These are phyloP conservation scores for Aphidoletes aphidimyza DNA, from an alignment of 2,888 invertebrate species.

Conservation along the genomic window DNA sequence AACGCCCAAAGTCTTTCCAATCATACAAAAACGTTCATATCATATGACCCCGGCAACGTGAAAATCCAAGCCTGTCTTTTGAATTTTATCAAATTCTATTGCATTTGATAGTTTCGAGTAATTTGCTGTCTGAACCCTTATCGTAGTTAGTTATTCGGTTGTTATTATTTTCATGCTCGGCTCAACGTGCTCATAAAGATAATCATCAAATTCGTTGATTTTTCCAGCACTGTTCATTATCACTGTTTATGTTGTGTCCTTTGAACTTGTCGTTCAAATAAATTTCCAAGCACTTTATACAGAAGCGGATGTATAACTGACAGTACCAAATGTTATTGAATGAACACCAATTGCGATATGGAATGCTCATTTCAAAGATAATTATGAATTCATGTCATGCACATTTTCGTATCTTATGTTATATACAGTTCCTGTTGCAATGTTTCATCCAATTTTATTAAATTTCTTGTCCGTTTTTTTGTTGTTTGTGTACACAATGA, in stretches of 20 bases:
- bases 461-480: background rate
- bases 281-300: too few relatives aligned
- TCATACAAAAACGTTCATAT: background rate
- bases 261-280: too few relatives aligned
- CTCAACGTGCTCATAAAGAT: too few relatives aligned
- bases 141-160: too few relatives aligned
- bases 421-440: slow-evolving; percentile 21
- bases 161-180: too few relatives aligned
- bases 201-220: slow-evolving; percentile 23
- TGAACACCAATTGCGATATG: background rate
- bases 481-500: background rate
- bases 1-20: background rate
- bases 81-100: background rate
- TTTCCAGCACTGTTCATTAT: background rate
- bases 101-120: background rate
- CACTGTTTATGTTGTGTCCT: background rate
- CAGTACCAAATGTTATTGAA: too few relatives aligned
- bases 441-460: slow-evolving; percentile 7
- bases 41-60: background rate
- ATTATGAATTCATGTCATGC: slow-evolving; percentile 51
- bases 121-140: background rate
- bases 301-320: too few relatives aligned
- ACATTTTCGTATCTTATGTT: slow-evolving; percentile 14
- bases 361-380: slow-evolving; percentile 1
- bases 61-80: background rate